Evolutionary conservation across 2,888 invertebrate species (phyloP).

Genomic region (Nemotelus pantherinus): DNA sequence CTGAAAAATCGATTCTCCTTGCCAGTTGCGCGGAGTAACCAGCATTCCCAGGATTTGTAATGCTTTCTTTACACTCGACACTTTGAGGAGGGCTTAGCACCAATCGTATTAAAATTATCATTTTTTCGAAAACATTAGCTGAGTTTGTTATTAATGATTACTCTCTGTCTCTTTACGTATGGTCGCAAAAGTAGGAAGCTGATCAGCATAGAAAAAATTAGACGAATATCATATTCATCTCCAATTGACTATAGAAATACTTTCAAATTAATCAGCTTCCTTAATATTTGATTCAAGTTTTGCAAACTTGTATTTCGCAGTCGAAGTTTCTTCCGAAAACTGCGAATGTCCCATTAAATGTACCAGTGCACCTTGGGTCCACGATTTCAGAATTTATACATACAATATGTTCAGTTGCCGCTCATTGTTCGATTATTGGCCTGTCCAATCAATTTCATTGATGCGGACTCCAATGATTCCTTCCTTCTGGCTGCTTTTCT

Average conservation of each 20-base stretch:
- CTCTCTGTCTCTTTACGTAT: too few relatives aligned
- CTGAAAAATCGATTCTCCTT: slow-evolving; percentile 25
- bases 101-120: not conserved
- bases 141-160: not conserved
- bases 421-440: slow-evolving; percentile 49
- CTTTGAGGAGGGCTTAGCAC: not conserved
- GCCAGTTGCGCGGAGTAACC: slow-evolving; percentile 22
- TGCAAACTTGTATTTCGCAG: too few relatives aligned
- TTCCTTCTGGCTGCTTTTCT: slow-evolving; percentile 26
- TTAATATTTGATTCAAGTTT: too few relatives aligned
- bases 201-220: too few relatives aligned
- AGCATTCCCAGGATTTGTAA: slow-evolving; percentile 32
- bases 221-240: too few relatives aligned
- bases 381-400: slow-evolving; percentile 32
- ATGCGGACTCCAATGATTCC: slow-evolving; percentile 30
- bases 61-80: slow-evolving; percentile 9
- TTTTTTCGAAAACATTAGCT: not conserved
- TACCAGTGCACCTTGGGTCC: slow-evolving; percentile 39
- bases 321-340: too few relatives aligned
- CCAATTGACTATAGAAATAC: too few relatives aligned
- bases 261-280: too few relatives aligned
- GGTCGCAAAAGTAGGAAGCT: too few relatives aligned
- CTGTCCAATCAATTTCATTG: slow-evolving; percentile 45
- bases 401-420: slow-evolving; percentile 45
- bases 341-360: slow-evolving; percentile 20